Evolutionary conservation across 2,113 vertebrate genomes (phyloP).

Genomic region (Leuciscus idus): DNA sequence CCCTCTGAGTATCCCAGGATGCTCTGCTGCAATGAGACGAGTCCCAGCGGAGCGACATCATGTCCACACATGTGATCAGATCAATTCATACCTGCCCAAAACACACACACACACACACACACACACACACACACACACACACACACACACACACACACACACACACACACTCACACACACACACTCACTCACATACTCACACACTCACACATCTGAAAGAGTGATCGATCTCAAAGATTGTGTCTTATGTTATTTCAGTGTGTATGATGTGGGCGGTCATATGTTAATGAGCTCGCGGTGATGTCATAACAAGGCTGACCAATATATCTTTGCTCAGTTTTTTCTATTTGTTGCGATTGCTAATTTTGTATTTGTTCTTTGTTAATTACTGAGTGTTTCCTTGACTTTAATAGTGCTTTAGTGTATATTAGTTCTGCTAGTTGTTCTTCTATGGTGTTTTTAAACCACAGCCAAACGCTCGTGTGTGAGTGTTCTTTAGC

Average conservation of each 20-base stretch:
- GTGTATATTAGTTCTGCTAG: too few relatives aligned
- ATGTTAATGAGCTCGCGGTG: neutral
- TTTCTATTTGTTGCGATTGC: too few relatives aligned
- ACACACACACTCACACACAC: neutral
- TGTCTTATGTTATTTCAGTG: neutral
- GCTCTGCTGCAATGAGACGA: neutral
- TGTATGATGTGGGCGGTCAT: neutral
- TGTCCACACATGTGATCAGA: slow-evolving; percentile 3
- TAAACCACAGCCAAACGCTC: too few relatives aligned
- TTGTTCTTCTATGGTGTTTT: too few relatives aligned
- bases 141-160: neutral
- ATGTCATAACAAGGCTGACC: too few relatives aligned
- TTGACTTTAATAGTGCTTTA: too few relatives aligned
- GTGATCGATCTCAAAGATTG: neutral
- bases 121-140: neutral
- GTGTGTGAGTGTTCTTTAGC: too few relatives aligned
- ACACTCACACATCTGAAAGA: too few relatives aligned
- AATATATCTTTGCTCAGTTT: too few relatives aligned
- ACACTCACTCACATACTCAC: neutral
- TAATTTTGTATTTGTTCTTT: too few relatives aligned
- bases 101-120: neutral
- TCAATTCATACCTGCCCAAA: neutral
- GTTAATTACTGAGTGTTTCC: too few relatives aligned
- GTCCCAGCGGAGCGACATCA: neutral
- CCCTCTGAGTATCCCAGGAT: slow-evolving; percentile 21